These are phyloP conservation scores for Drosophila ambigua DNA, from an alignment of 1,140 invertebrate species.

Conservation along the genomic window DNA sequence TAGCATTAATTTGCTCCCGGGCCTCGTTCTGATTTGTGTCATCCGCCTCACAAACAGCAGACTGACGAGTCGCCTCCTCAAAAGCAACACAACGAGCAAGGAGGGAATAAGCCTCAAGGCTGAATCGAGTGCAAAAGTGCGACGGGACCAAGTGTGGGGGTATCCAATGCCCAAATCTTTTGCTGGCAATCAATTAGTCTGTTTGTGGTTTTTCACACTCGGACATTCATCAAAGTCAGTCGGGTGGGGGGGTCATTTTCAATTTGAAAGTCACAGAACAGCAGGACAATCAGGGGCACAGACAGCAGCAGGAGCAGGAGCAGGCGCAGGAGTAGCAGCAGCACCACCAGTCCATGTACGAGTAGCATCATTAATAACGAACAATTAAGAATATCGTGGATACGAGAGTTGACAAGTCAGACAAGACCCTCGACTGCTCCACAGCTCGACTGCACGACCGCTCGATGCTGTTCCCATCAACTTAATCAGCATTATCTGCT, in stretches of 20 bases:
- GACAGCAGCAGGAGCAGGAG: too few species aligned
- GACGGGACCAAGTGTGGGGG: too few species aligned
- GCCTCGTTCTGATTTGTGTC: constrained; percentile 39
- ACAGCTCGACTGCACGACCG: not conserved
- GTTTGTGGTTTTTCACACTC: constrained; percentile 54
- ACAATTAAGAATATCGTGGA: constrained; percentile 70
- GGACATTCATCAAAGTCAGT: constrained; percentile 71
- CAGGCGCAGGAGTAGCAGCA: too few species aligned
- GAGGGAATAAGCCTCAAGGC: too few species aligned
- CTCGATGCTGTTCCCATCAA: constrained; percentile 30
- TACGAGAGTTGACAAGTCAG: constrained; percentile 48
- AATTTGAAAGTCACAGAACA: constrained; percentile 62
- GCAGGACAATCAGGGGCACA: too few species aligned
- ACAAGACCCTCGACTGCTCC: too few species aligned
- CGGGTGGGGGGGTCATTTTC: constrained; percentile 45
- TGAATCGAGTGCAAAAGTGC: not conserved
- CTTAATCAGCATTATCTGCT: constrained; percentile 53
- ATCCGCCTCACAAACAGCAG: too few species aligned
- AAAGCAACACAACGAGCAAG: too few species aligned
- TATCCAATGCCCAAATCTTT: constrained; percentile 35
- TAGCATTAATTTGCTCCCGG: constrained; percentile 54
- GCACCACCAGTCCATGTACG: constrained; percentile 19
- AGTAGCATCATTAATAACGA: constrained; percentile 72
- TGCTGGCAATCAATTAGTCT: constrained; percentile 64
- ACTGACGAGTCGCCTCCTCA: too few species aligned